Conservation (phyloP, 2,797 vertebrate genomes). For the Nasua narica region DNA sequence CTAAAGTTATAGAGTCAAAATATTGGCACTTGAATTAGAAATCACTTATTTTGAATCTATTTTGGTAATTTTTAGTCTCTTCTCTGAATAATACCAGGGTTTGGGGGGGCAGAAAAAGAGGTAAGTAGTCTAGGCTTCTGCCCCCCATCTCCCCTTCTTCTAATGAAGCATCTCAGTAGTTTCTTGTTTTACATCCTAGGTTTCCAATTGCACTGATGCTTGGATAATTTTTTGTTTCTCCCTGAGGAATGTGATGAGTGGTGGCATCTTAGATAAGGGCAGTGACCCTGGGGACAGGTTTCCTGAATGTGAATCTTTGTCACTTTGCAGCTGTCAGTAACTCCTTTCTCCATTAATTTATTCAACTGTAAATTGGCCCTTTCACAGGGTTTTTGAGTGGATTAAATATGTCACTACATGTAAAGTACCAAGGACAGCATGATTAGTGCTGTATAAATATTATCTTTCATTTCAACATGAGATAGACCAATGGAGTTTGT, state of each 20-base stretch:
- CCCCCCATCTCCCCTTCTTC: rapidly evolving
- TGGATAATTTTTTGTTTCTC: background rate
- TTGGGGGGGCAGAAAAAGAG: background rate
- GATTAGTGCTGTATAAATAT: background rate
- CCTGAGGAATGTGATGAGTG: background rate
- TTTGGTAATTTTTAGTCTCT: background rate
- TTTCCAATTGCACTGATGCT: background rate
- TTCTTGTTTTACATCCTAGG: background rate
- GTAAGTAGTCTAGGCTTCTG: rapidly evolving
- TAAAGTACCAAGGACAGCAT: background rate
- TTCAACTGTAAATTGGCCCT: background rate
- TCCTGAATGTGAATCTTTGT: background rate
- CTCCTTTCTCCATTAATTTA: background rate
- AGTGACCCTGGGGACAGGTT: background rate
- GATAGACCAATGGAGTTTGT: background rate
- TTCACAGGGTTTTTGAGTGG: background rate
- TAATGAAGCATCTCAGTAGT: background rate
- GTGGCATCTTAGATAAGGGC: background rate
- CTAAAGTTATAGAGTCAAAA: background rate
- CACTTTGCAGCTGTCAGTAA: background rate
- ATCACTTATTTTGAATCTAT: background rate
- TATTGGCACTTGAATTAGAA: background rate
- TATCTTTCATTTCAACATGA: background rate
- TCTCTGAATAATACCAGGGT: background rate
- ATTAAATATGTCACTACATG: background rate